A percentile compares a stretch with the other conserved stretches of the same genome.
Evolutionary conservation across 2,888 invertebrate genomes (phyloP).

Genomic region (Pachliopta kotzebuea): DNA sequence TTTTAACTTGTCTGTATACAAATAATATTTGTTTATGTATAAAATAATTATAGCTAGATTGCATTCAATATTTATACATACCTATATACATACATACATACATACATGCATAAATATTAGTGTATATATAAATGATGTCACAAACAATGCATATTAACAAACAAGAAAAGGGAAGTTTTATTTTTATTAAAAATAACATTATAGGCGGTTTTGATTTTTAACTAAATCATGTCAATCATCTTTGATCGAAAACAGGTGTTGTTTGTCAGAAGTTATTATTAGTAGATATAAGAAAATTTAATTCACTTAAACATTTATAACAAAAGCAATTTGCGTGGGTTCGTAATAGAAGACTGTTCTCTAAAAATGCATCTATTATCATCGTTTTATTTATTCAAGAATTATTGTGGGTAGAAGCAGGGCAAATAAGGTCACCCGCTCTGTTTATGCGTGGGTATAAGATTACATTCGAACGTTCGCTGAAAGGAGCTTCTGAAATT

Average conservation of each 20-base stretch:
- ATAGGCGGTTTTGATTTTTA: background rate
- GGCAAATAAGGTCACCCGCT: slow-evolving; percentile 4
- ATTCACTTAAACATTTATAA: background rate
- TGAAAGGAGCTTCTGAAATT: slow-evolving; percentile 23
- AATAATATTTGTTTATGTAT: too few relatives aligned
- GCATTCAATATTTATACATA: too few relatives aligned
- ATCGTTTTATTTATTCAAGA: slow-evolving; percentile 24
- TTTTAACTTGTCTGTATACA: slow-evolving; percentile 1
- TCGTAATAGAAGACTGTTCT: background rate
- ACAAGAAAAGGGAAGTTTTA: too few relatives aligned
- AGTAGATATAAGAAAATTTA: background rate
- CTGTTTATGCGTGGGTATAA: slow-evolving; percentile 25
- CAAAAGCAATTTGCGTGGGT: background rate
- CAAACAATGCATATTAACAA: too few relatives aligned
- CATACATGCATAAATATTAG: too few relatives aligned
- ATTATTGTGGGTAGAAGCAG: slow-evolving; percentile 2
- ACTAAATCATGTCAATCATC: too few relatives aligned
- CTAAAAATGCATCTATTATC: slow-evolving; percentile 21
- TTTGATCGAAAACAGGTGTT: too few relatives aligned
- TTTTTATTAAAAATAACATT: too few relatives aligned
- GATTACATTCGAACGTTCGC: slow-evolving; percentile 22
- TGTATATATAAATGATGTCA: too few relatives aligned
- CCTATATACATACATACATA: too few relatives aligned
- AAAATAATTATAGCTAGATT: too few relatives aligned
- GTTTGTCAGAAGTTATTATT: too few relatives aligned